A percentile compares a stretch with the other conserved stretches of the same genome.
These are phyloP conservation scores for Pyrochroa serraticornis DNA, from an alignment of 2,888 invertebrate species.

Conservation along the genomic window DNA sequence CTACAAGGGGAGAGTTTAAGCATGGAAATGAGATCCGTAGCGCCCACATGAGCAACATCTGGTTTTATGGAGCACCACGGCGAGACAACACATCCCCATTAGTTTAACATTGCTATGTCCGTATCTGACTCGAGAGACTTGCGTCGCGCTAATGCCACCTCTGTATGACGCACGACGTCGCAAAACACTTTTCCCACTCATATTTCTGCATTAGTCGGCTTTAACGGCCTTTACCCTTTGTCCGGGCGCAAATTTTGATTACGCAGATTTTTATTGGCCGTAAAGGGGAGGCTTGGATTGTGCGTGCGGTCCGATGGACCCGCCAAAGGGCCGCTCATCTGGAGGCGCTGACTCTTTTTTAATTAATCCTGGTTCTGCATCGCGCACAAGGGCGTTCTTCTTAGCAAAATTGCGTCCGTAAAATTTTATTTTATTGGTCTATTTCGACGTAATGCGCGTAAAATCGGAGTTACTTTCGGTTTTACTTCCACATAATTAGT, in stretches of 20 bases:
- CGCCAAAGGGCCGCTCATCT: conserved; percentile 1
- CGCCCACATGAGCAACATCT: conserved; percentile 52
- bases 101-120: conserved; percentile 52
- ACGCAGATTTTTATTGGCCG: conserved; percentile 43
- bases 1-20: conserved; percentile 45
- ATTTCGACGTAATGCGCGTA: conserved; percentile 9
- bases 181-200: conserved; percentile 38
- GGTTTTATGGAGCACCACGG: conserved; percentile 52
- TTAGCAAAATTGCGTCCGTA: conserved; percentile 15
- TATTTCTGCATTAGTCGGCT: conserved; percentile 44
- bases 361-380: conserved; percentile 22
- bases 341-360: conserved; percentile 23
- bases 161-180: conserved; percentile 42
- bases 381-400: conserved; percentile 8
- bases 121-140: conserved; percentile 49
- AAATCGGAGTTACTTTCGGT: conserved; percentile 2
- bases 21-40: conserved; percentile 51
- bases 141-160: conserved; percentile 38
- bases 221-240: conserved; percentile 31
- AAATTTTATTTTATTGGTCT: conserved; percentile 28
- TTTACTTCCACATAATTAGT: no score
- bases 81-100: conserved; percentile 56
- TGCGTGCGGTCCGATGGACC: conserved; percentile 5
- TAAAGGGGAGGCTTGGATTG: conserved; percentile 30
- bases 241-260: conserved; percentile 39